phyloP scores from a whole-genome alignment of 2,113 vertebrate genomes.

The Lophochroa leadbeateri region DNA sequence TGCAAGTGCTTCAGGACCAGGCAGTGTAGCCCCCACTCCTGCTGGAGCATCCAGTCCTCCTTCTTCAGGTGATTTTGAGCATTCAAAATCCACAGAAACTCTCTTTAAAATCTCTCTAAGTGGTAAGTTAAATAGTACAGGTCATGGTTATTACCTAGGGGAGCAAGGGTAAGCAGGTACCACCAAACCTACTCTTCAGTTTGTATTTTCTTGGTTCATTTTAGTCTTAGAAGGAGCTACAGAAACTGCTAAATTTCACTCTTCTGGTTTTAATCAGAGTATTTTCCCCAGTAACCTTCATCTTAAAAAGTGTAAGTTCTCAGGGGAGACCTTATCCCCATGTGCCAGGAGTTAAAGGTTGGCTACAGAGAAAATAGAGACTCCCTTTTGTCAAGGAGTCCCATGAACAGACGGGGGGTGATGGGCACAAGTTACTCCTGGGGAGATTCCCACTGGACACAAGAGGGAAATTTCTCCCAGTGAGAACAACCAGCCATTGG shows the following conservation, averaged over 20 bases:
- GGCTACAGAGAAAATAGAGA: neutral
- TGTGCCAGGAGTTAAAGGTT: neutral
- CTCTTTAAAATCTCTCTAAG: neutral
- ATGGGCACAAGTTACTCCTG: neutral
- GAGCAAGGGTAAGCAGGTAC: neutral
- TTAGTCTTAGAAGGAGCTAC: neutral
- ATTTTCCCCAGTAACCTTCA: neutral
- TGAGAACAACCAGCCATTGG: neutral
- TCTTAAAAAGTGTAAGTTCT: neutral
- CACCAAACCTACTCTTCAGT: neutral
- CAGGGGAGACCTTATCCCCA: neutral
- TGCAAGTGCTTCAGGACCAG: neutral
- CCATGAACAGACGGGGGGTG: neutral
- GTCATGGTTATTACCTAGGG: neutral
- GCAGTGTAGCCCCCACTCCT: neutral
- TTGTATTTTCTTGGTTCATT: neutral
- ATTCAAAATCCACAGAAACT: neutral
- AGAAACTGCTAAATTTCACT: neutral
- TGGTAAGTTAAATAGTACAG: neutral
- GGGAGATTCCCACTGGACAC: neutral
- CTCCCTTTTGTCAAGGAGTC: neutral
- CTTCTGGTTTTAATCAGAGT: rapidly evolving
- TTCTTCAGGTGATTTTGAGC: rapidly evolving
- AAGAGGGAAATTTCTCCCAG: neutral
- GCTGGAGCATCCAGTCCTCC: neutral